These are phyloP conservation scores for Panthera tigris DNA, from an alignment of 2,113 vertebrate genomes.

Conservation along the genomic window DNA sequence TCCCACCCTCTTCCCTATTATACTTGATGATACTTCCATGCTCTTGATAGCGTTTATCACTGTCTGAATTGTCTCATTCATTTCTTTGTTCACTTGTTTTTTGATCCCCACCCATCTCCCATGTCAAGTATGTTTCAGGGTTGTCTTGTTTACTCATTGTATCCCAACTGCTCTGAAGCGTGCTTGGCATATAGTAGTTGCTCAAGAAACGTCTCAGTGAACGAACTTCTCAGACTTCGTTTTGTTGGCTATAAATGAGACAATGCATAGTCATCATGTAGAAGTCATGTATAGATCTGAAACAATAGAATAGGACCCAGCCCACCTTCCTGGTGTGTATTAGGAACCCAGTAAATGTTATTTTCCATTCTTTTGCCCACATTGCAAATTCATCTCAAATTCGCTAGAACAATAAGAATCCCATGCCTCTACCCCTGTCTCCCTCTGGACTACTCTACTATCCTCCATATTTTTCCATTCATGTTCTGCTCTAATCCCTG, in stretches of 20 bases:
- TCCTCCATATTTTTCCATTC: rapidly evolving
- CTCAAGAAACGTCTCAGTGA: background rate
- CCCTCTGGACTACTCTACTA: rapidly evolving
- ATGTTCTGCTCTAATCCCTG: background rate
- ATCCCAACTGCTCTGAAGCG: background rate
- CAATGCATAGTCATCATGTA: background rate
- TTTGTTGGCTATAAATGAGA: background rate
- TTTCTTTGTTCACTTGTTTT: background rate
- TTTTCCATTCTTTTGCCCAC: background rate
- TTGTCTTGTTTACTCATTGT: background rate
- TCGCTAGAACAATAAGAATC: background rate
- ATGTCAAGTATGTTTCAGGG: background rate
- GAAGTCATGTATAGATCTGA: background rate
- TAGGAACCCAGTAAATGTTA: background rate
- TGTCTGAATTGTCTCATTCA: background rate
- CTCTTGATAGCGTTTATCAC: background rate
- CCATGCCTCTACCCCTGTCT: background rate
- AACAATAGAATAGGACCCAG: background rate
- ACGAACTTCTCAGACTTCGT: background rate
- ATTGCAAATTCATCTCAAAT: background rate
- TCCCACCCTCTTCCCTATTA: background rate
- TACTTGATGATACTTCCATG: too few species aligned
- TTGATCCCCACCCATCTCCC: rapidly evolving
- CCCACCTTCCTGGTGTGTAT: background rate
- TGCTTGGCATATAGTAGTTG: background rate